Base-by-base conservation (phyloP, 2,797 vertebrate species). In the Stomatorhinus walkeri region DNA sequence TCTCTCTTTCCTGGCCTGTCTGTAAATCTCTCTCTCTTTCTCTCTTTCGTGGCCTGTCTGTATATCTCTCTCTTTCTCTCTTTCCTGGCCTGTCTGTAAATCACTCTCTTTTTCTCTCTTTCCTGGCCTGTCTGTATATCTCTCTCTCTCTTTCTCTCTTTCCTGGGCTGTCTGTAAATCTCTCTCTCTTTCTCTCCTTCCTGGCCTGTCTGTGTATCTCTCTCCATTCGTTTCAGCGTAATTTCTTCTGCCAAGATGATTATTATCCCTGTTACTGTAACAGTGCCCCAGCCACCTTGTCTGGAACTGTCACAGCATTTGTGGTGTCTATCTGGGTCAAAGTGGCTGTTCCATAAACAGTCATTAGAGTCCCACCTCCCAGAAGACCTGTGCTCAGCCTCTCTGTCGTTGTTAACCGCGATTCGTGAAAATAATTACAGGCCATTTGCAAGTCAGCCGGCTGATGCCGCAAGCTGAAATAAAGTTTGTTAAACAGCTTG, bases 311-410 rank as follows among this genome's bases (percentile, higher is more conserved):
- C 22, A 84, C 64, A 9, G 10, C 56, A 22, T 19, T 52, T 84
- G 16, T 56, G 28, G 16, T 43, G 40, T 43, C 84, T 92, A 89
- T 93, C 92, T 92, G 76, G 91, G 91, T 90, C 89, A 87, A 90
- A 90, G 86, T 91, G 90, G 88, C 85, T 87, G 87, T 40, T 89
- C 90, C 12, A 91, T 93, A 91, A 91, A 92, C 92, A 92, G 89
- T 91, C 91, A 92, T 89, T 64, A 83, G 83, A 88, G 90, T 90
- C 40, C n/a, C 32, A 48, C 87, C 43, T 91, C 90, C 91, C 90
- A 87, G 52, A 88, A 90, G 90, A 91, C 56, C 52, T 85, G 88
- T 0, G 40, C 22, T 85, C 81, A 8, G 56, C 43, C 32, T 89
- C 32, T 43, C 64, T 59, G 49, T 61, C 48, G 40, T 16, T 43